Evolutionary conservation across 2,888 invertebrate species (phyloP).

Genomic region (Rhamnusium bicolor): DNA sequence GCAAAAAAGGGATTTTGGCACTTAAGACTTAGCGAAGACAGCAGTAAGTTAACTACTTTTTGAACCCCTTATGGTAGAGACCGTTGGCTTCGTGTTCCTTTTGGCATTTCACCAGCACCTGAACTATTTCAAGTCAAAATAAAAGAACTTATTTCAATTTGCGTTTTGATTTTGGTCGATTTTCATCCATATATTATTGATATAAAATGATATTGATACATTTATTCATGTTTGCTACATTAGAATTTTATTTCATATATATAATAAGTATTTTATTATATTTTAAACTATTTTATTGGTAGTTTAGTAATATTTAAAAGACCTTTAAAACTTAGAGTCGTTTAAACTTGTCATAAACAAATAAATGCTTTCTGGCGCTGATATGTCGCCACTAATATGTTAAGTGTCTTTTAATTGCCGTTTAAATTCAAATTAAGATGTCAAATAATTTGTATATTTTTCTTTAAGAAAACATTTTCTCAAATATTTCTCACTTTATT

Average conservation of each 20-base stretch:
- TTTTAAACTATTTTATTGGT: constrained; percentile 30
- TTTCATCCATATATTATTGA: too few species aligned
- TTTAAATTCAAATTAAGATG: constrained; percentile 32
- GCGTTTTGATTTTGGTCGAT: too few species aligned
- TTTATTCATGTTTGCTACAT: too few species aligned
- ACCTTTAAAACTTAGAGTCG: constrained; percentile 21
- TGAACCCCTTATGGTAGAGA: too few species aligned
- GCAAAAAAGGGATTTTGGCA: too few species aligned
- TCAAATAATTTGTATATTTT: constrained; percentile 31
- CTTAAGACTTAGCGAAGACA: too few species aligned
- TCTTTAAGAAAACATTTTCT: constrained; percentile 16
- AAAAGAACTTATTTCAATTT: too few species aligned
- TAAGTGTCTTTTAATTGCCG: constrained; percentile 26
- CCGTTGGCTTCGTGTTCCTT: too few species aligned
- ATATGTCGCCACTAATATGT: constrained; percentile 31
- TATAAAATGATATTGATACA: not conserved
- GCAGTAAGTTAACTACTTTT: too few species aligned
- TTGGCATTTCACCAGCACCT: too few species aligned
- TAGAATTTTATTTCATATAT: constrained; percentile 14
- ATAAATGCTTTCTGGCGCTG: constrained; percentile 32
- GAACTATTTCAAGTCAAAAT: too few species aligned
- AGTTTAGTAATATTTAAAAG: constrained; percentile 26
- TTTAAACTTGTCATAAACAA: constrained; percentile 32
- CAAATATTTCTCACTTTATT: not conserved
- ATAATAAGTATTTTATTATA: constrained; percentile 28